These are phyloP conservation scores for Eustalomyia histrio DNA, from an alignment of 2,888 invertebrate species.

Conservation along the genomic window DNA sequence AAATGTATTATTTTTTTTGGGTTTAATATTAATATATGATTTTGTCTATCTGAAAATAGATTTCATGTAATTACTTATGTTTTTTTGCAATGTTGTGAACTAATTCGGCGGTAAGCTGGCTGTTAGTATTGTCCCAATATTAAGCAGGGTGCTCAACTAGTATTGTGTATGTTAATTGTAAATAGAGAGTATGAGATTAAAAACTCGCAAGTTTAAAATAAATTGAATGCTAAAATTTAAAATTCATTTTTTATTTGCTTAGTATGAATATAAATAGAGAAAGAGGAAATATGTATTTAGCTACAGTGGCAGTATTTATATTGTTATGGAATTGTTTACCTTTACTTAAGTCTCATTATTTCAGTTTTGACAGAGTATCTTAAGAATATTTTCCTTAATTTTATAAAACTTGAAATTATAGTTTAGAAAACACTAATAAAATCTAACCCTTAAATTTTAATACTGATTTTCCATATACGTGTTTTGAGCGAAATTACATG, in stretches of 20 bases:
- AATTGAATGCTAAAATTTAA: not conserved
- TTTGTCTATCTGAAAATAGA: not conserved
- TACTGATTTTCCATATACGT: too few relatives aligned
- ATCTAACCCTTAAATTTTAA: too few relatives aligned
- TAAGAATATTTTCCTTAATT: not conserved
- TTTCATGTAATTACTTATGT: not conserved
- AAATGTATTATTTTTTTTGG: too few relatives aligned
- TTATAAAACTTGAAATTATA: too few relatives aligned
- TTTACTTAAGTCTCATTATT: slow-evolving; percentile 32
- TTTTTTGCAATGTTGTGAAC: not conserved
- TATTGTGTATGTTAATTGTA: not conserved
- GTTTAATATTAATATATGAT: not conserved
- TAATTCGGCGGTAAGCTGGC: not conserved
- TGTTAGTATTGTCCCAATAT: not conserved
- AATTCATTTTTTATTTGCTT: not conserved
- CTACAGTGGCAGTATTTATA: not conserved
- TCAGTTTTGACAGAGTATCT: not conserved
- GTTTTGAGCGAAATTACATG: too few relatives aligned
- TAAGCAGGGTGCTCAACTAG: not conserved
- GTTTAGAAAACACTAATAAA: too few relatives aligned
- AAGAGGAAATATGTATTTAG: not conserved
- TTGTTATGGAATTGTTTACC: not conserved
- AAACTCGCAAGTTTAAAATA: not conserved
- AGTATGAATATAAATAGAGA: slow-evolving; percentile 2
- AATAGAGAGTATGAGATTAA: not conserved